Conservation (phyloP, 2,888 invertebrate genomes). For the Melipona bicolor region DNA sequence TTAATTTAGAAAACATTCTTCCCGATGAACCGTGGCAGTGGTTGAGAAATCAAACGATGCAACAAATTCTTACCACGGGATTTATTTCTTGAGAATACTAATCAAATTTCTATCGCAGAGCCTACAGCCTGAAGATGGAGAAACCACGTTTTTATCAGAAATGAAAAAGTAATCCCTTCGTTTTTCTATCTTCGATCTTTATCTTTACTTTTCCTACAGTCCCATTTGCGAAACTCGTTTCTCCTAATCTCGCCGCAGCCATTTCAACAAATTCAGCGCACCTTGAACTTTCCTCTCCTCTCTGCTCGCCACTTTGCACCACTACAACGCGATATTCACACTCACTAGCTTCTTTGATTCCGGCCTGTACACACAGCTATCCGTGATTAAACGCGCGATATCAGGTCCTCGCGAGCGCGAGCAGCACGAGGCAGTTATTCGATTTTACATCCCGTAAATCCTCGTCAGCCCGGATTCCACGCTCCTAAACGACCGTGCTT, state of each 20-base stretch:
- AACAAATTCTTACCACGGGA: background rate
- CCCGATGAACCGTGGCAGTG: background rate
- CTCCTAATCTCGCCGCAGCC: background rate
- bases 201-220: too few species aligned
- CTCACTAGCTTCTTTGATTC: background rate
- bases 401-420: background rate
- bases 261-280: background rate
- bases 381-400: background rate
- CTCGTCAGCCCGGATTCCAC: background rate
- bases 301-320: background rate
- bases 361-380: background rate
- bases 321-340: background rate
- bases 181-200: background rate
- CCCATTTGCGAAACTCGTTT: background rate
- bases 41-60: background rate
- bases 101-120: background rate
- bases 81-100: background rate
- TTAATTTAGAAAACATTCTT: background rate
- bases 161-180: too few species aligned
- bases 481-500: background rate
- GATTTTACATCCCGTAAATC: conserved; percentile 6
- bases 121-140: background rate
- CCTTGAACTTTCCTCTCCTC: background rate
- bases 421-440: conserved; percentile 1
- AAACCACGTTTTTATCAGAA: too few species aligned